A percentile compares a stretch with the other conserved stretches of the same genome.
Conservation (phyloP, 1,140 invertebrate genomes). For the Lepidurus apus region DNA sequence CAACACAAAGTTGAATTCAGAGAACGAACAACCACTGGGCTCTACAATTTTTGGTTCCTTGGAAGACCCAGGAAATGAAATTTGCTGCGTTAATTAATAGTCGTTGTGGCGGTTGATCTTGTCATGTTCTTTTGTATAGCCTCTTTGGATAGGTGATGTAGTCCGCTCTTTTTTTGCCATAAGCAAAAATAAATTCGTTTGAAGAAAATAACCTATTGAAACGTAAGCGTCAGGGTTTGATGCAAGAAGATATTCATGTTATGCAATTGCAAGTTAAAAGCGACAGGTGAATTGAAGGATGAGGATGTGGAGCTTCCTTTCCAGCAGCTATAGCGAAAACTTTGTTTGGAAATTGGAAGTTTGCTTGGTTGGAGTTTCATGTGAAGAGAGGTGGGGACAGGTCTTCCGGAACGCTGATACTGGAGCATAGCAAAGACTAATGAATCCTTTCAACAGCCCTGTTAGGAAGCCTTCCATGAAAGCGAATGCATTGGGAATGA, state of each 20-base stretch:
- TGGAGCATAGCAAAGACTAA: background rate
- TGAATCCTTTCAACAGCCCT: background rate
- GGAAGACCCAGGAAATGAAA: background rate
- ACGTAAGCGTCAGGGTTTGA: background rate
- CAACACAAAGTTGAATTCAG: background rate
- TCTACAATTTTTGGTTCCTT: background rate
- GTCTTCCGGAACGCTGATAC: background rate
- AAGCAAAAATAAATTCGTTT: background rate
- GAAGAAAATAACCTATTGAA: background rate
- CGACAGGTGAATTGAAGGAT: background rate
- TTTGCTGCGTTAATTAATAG: background rate
- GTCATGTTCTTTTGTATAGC: background rate
- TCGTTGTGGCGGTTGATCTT: background rate
- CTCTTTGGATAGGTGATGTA: too few species aligned
- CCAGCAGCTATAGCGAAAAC: background rate
- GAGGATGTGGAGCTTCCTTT: background rate
- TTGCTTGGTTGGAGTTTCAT: background rate
- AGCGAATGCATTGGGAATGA: background rate
- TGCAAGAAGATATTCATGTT: background rate
- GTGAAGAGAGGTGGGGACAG: slow-evolving; percentile 2
- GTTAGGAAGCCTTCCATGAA: background rate
- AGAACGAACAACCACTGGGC: background rate
- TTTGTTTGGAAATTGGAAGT: background rate
- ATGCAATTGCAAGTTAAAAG: background rate
- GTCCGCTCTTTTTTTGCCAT: background rate